These are phyloP conservation scores for Ciconia stormi DNA, from an alignment of 2,113 vertebrate genomes.

Conservation along the genomic window DNA sequence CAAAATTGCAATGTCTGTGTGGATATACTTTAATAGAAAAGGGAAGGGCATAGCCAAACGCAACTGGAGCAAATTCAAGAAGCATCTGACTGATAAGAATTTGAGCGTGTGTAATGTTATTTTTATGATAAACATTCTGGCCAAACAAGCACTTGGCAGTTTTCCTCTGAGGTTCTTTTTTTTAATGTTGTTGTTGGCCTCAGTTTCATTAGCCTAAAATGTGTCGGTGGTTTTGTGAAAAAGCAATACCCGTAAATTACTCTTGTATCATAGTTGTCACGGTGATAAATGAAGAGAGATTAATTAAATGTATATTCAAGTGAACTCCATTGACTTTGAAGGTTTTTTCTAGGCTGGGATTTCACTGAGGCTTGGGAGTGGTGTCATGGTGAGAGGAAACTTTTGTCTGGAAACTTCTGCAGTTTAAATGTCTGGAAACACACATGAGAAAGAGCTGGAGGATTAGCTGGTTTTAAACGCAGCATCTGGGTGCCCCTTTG, in stretches of 20 bases:
- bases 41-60: neutral
- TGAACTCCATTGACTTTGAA: neutral
- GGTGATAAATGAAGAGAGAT: slow-evolving; percentile 35
- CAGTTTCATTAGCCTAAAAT: slow-evolving; percentile 19
- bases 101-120: slow-evolving; percentile 8
- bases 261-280: slow-evolving; percentile 14
- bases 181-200: slow-evolving; percentile 29
- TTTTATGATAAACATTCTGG: slow-evolving; percentile 45
- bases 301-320: slow-evolving; percentile 47
- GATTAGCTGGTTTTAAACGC: neutral
- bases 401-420: slow-evolving; percentile 26
- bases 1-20: neutral
- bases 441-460: neutral
- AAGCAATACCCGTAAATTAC: slow-evolving; percentile 24
- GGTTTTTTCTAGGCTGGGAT: neutral
- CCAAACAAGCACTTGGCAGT: slow-evolving; percentile 3
- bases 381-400: neutral
- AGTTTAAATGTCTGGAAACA: neutral
- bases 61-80: neutral
- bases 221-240: neutral
- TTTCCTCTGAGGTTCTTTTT: neutral
- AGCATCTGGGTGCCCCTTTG: slow-evolving; percentile 40
- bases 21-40: neutral
- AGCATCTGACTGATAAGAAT: slow-evolving; percentile 6
- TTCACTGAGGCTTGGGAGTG: neutral